phyloP scores from a whole-genome alignment of 1,140 invertebrate species.

The Samia ricini region DNA sequence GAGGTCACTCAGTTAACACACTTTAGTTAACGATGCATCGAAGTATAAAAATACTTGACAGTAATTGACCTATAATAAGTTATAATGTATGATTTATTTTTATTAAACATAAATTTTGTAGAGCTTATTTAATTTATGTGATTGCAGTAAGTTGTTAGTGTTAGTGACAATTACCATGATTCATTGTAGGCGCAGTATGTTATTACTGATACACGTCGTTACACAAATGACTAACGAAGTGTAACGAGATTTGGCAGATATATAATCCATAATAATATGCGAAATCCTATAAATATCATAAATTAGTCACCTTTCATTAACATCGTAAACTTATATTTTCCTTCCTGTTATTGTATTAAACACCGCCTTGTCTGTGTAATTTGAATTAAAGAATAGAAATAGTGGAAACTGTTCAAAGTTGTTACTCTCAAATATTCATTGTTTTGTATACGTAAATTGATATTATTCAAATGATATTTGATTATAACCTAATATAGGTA shows the following conservation, averaged over 20 bases:
- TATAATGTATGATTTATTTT: background rate
- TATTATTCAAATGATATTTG: too few species aligned
- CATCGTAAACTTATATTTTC: background rate
- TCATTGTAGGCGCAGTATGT: conserved; percentile 4
- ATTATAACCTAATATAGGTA: too few species aligned
- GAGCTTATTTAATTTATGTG: background rate
- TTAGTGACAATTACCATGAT: background rate
- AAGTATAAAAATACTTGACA: background rate
- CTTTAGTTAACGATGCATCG: background rate
- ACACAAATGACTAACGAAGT: background rate
- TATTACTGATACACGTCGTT: background rate
- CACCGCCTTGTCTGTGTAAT: background rate
- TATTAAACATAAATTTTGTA: background rate
- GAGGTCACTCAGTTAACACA: background rate
- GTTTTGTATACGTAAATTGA: too few species aligned
- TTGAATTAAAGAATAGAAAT: background rate
- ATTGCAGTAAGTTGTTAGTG: background rate
- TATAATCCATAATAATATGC: background rate
- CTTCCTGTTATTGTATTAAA: background rate
- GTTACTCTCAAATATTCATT: too few species aligned
- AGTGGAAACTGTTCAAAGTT: too few species aligned
- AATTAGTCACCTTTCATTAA: background rate
- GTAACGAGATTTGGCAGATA: background rate
- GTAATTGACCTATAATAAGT: too few species aligned
- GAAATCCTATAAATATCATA: background rate